Evolutionary conservation across 2,797 vertebrate species (phyloP).

Genomic region (Periparus ater): DNA sequence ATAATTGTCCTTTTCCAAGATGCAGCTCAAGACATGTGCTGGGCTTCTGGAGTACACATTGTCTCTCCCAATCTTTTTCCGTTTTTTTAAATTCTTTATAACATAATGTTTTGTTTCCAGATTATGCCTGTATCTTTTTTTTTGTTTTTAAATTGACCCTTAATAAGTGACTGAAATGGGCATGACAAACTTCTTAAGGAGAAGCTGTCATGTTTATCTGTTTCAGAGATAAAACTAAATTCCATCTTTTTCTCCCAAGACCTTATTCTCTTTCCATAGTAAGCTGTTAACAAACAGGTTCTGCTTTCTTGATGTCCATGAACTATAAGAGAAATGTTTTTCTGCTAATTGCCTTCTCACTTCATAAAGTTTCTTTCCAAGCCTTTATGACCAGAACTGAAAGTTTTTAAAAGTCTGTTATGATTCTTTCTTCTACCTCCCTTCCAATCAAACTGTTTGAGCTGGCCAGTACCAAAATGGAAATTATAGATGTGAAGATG

Average conservation of each 20-base stretch:
- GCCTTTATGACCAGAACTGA: neutral
- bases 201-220: neutral
- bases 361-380: neutral
- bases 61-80: neutral
- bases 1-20: conserved; percentile 42
- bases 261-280: neutral
- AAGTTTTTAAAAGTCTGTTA: neutral
- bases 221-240: neutral
- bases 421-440: neutral
- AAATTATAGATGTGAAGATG: neutral
- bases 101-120: neutral
- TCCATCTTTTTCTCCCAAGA: neutral
- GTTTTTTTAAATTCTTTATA: neutral
- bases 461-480: neutral
- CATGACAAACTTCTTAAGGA: neutral
- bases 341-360: neutral
- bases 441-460: neutral
- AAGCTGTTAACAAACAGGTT: neutral
- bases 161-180: neutral
- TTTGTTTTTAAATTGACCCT: neutral
- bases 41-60: neutral
- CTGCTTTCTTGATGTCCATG: neutral
- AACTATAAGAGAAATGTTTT: neutral
- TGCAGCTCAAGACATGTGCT: neutral
- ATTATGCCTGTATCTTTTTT: neutral